Percentiles rank a stretch among this genome's conserved stretches.
Conservation (phyloP, 2,888 invertebrate genomes). For the Tetranychus piercei region DNA sequence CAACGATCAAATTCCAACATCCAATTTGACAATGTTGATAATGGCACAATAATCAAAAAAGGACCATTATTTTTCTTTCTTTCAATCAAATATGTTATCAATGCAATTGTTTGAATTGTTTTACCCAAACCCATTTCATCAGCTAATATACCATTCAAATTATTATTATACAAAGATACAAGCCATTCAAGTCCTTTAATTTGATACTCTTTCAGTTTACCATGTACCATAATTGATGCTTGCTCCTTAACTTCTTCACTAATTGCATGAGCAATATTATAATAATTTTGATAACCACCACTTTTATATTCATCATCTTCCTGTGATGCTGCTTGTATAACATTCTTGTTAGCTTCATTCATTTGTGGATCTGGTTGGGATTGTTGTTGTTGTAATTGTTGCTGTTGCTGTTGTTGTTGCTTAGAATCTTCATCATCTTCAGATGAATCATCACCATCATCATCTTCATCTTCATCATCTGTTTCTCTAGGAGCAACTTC, state of each 20-base stretch:
- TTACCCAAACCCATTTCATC: conserved; percentile 99
- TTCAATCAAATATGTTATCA: conserved; percentile 95
- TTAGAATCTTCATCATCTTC: conserved; percentile 33
- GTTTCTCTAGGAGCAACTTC: conserved; percentile 46
- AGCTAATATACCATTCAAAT: conserved; percentile 91
- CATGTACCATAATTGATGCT: conserved; percentile 79
- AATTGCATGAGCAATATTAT: conserved; percentile 83
- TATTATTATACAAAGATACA: conserved; percentile 94
- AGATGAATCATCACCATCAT: conserved; percentile 38
- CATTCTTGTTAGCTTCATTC: conserved; percentile 50
- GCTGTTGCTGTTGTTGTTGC: not conserved
- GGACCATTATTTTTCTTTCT: conserved; percentile 93
- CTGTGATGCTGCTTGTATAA: conserved; percentile 40
- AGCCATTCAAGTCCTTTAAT: conserved; percentile 88
- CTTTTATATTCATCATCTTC: conserved; percentile 70
- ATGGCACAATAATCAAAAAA: conserved; percentile 89
- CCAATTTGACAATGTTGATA: conserved; percentile 98
- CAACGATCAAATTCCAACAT: conserved; percentile 95
- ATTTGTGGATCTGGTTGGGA: conserved; percentile 24
- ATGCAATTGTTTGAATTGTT: conserved; percentile 89
- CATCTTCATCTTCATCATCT: conserved; percentile 34
- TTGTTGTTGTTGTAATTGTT: conserved; percentile 12
- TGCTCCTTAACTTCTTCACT: conserved; percentile 86
- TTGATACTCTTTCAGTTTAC: conserved; percentile 89
- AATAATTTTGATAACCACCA: conserved; percentile 75